Percentiles rank a stretch among this genome's conserved stretches.
Conservation (phyloP, 2,888 invertebrate species). For the Papilio demoleus region DNA sequence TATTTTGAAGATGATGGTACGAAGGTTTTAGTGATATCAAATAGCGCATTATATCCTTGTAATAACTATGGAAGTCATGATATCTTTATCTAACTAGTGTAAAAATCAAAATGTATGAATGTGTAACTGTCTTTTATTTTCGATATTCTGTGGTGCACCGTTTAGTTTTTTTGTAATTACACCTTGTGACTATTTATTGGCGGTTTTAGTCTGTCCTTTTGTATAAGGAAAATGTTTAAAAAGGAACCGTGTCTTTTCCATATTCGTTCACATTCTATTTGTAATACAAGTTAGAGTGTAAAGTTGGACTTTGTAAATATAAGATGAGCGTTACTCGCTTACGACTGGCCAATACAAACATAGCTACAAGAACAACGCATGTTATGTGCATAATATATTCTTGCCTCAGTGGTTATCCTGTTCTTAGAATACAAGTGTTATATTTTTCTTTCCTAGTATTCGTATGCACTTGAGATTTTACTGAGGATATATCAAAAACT, state of each 20-base stretch:
- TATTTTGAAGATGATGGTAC: no score
- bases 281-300: conserved; percentile 49
- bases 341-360: conserved; percentile 54
- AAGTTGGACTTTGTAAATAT: conserved; percentile 57
- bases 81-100: no score
- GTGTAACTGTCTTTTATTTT: no score
- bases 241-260: conserved; percentile 26
- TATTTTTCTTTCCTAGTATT: conserved; percentile 23
- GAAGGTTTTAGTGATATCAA: no score
- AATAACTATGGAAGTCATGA: no score
- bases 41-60: no score
- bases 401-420: conserved; percentile 33
- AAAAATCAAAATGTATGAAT: no score
- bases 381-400: conserved; percentile 43
- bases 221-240: not conserved
- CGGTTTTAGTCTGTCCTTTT: no score
- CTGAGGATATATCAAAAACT: not conserved
- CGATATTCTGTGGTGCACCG: no score
- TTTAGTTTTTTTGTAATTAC: no score
- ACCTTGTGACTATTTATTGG: no score
- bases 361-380: conserved; percentile 46
- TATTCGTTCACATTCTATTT: conserved; percentile 48
- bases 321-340: conserved; percentile 51
- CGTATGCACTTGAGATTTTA: conserved; percentile 10
- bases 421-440: conserved; percentile 36